Percentiles rank a stretch among this genome's conserved stretches.
Conservation (phyloP, 2,888 invertebrate species). For the Xylocampa areola region DNA sequence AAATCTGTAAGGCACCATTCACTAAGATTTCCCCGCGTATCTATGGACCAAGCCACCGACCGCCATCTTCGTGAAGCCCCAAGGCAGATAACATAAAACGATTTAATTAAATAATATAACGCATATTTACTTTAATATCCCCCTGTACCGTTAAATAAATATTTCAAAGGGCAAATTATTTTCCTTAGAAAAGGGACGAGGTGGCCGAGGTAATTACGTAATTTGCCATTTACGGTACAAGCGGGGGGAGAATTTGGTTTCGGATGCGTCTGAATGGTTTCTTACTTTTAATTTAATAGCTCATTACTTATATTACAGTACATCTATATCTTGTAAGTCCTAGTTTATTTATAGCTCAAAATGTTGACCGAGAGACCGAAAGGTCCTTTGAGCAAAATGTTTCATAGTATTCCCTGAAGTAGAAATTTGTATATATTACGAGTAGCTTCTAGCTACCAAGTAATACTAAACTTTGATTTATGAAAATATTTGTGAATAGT, state of each 20-base stretch:
- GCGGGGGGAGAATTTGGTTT: too few relatives aligned
- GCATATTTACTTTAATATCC: conserved; percentile 54
- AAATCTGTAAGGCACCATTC: conserved; percentile 13
- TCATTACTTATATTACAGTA: neutral
- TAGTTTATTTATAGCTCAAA: too few relatives aligned
- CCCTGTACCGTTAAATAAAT: conserved; percentile 50
- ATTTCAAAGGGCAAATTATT: conserved; percentile 52
- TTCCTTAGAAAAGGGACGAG: conserved; percentile 25
- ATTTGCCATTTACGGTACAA: conserved; percentile 41
- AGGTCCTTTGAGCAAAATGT: too few relatives aligned
- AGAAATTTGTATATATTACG: too few relatives aligned
- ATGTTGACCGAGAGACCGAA: too few relatives aligned
- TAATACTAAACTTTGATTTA: too few relatives aligned
- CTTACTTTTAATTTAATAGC: conserved; percentile 29
- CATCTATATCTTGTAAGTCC: too few relatives aligned
- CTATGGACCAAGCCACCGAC: conserved; percentile 8
- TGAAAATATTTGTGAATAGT: too few relatives aligned
- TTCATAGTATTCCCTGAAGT: too few relatives aligned
- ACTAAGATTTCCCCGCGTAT: conserved; percentile 20
- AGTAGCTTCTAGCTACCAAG: too few relatives aligned
- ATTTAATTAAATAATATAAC: conserved; percentile 60
- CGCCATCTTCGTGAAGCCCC: conserved; percentile 35
- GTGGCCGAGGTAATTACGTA: conserved; percentile 41
- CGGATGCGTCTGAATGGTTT: conserved; percentile 17
- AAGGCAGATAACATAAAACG: conserved; percentile 58